Evolutionary conservation across 2,888 invertebrate species (phyloP), one percentile per base, ranked within the genome.

Genomic region (Lithophane leautieri): DNA sequence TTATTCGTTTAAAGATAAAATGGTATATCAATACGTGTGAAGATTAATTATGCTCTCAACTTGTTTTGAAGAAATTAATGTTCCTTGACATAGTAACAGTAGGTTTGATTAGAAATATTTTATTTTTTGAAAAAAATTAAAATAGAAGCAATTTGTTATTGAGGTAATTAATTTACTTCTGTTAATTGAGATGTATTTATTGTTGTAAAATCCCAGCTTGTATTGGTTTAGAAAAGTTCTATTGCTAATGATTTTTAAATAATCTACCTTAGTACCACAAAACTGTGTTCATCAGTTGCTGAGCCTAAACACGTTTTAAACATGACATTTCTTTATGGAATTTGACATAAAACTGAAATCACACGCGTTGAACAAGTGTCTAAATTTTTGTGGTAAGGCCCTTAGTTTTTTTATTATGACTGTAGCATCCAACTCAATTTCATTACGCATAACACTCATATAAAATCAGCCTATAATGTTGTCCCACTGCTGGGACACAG

Each of bases 41-140:
- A 82, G 80, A 88, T 88, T 82, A 73, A 87, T 88, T 82, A 89
- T 73, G 12, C 74, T 80, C 78, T 78, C 75, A 77, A 78, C 78
- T 74, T 65, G 76, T 84, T 82, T 83, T 22, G 62, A 76, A 81
- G 83, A 86, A 85, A 89, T 88, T 86, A 83, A 83, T 85, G 83
- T 81, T 85, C 87, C 87, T 89, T 88, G 88, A 89, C 84, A 85
- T 79, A 84, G 84, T 88, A 87, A 89, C 72, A 67, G 63, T 71
- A 52, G 77, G 56, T 73, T 71, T 50, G 34, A 65, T 78, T 62
- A 65, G 58, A 73, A 42, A 58, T 56, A 25, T 56, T 28, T 52
- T n/a, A 42, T 42, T 58, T 69, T 70, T 61, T 22, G n/a, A 52
- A 69, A 75, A 70, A 76, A 70, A n/a, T n/a, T n/a, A 56, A 70